phyloP scores from a whole-genome alignment of 2,113 vertebrate genomes.

The Cephalopholis sonnerati region DNA sequence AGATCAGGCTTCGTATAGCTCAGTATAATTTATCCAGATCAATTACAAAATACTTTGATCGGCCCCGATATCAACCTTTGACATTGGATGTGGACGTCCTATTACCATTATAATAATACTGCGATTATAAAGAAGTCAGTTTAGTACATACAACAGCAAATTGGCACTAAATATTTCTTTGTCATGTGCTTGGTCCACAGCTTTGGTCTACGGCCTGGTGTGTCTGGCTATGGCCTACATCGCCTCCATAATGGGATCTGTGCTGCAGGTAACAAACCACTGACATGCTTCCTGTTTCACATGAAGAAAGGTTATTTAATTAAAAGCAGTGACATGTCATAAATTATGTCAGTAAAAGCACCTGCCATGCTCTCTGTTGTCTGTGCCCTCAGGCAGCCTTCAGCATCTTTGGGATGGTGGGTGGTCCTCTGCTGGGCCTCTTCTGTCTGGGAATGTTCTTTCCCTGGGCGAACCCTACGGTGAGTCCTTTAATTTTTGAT shows the following conservation, averaged over 20 bases:
- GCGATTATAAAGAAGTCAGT: neutral
- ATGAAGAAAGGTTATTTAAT: no score
- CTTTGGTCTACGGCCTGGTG: constrained; percentile 91
- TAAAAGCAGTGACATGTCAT: neutral
- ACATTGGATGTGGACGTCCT: no score
- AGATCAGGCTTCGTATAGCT: no score
- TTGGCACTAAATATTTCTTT: neutral
- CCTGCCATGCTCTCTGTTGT: neutral
- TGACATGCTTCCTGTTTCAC: neutral
- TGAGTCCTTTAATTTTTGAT: constrained; percentile 80
- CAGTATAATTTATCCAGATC: no score
- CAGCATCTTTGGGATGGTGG: constrained; percentile 98
- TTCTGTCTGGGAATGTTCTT: constrained; percentile 98
- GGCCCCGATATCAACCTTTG: no score
- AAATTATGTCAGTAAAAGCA: neutral
- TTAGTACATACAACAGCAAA: no score
- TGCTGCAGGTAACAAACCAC: constrained; percentile 89
- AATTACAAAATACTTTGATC: no score
- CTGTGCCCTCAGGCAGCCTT: constrained; percentile 89
- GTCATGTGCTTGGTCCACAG: constrained; percentile 71
- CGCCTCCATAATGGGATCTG: constrained; percentile 93
- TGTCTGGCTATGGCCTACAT: constrained; percentile 97
- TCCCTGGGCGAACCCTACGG: constrained; percentile 92
- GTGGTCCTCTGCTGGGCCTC: constrained; percentile 93
- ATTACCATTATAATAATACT: neutral